A percentile compares a stretch with the other conserved stretches of the same genome.
Evolutionary conservation across 2,113 vertebrate genomes (phyloP).

Genomic region (Rhineura floridana): DNA sequence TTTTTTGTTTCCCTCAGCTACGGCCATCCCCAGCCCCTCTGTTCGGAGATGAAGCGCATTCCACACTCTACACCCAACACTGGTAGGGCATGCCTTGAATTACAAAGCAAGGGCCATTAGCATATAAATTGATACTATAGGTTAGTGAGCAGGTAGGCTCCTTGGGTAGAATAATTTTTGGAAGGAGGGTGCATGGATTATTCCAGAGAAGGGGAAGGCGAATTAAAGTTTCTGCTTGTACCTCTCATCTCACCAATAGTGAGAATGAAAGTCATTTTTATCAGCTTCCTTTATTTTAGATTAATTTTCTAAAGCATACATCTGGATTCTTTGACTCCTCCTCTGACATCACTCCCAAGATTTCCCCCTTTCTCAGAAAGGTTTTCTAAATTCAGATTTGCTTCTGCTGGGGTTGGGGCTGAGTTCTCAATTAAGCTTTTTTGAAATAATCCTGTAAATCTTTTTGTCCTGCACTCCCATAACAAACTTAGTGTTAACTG

Average conservation of each 20-base stretch:
- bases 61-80: accelerated
- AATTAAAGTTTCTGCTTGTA: slow-evolving; percentile 48
- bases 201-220: slow-evolving; percentile 34
- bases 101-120: slow-evolving; percentile 51
- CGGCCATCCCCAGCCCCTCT: slow-evolving; percentile 20
- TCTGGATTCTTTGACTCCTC: slow-evolving; percentile 20
- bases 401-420: neutral
- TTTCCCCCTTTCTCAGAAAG: neutral
- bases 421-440: neutral
- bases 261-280: slow-evolving; percentile 57
- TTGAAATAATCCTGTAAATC: neutral
- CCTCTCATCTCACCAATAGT: neutral
- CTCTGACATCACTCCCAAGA: no score
- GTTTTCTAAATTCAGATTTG: neutral
- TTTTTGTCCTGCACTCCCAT: neutral
- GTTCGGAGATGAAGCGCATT: slow-evolving; percentile 29
- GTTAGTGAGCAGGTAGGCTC: slow-evolving; percentile 24
- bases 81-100: slow-evolving; percentile 54
- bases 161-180: slow-evolving; percentile 35
- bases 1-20: neutral
- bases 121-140: slow-evolving; percentile 69
- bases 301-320: slow-evolving; percentile 22
- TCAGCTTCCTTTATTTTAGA: slow-evolving; percentile 52
- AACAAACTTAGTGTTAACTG: no score
- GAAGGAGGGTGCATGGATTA: slow-evolving; percentile 32